phyloP scores from a whole-genome alignment of 1,140 invertebrate species.

The Sarcophaga peregrina region DNA sequence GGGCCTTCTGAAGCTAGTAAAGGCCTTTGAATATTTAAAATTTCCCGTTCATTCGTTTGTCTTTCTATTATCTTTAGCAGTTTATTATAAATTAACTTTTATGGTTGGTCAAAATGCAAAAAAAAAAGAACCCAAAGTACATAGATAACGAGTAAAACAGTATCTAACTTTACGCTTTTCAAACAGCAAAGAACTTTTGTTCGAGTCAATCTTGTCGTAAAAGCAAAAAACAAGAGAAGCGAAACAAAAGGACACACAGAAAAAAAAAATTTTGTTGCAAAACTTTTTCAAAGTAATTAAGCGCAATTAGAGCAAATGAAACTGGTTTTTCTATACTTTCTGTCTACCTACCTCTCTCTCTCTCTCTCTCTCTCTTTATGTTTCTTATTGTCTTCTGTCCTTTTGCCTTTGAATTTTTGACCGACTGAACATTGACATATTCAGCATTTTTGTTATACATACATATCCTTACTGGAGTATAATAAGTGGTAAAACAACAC shows the following conservation, averaged over 20 bases:
- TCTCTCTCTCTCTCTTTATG: too few relatives aligned
- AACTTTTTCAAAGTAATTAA: constrained; percentile 33
- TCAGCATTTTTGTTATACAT: too few relatives aligned
- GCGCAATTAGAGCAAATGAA: constrained; percentile 34
- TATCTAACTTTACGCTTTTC: neutral
- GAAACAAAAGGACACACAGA: neutral
- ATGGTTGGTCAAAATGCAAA: neutral
- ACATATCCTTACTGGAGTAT: too few relatives aligned
- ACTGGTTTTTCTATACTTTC: neutral
- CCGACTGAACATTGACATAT: neutral
- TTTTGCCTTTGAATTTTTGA: neutral
- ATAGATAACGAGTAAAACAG: too few relatives aligned
- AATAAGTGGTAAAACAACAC: too few relatives aligned
- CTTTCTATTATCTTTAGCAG: neutral
- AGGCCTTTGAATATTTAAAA: too few relatives aligned
- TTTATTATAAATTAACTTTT: constrained; percentile 4
- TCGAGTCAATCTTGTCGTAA: neutral
- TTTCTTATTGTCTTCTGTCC: too few relatives aligned
- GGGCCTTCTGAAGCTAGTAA: too few relatives aligned
- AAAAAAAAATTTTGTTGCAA: neutral
- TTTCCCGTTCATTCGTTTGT: too few relatives aligned
- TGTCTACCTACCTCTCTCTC: too few relatives aligned
- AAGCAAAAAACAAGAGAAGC: neutral
- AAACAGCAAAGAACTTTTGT: constrained; percentile 8
- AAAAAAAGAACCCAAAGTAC: neutral